phyloP scores from a whole-genome alignment of 2,888 invertebrate genomes.

The Allygus modestus region DNA sequence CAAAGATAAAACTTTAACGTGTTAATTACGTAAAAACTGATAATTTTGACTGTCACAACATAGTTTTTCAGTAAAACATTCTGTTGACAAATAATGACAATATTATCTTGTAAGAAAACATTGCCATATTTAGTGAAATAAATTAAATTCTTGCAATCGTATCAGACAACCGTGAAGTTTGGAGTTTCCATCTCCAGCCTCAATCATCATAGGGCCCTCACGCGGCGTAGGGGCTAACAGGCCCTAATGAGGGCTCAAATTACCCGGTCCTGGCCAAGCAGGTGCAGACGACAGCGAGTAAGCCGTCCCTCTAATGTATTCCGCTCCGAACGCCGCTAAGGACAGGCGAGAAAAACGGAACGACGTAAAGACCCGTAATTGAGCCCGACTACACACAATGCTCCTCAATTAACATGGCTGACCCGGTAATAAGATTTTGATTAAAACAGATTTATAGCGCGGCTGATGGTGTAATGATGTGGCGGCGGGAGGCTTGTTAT shows the following conservation, averaged over 20 bases:
- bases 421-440: conserved; percentile 31
- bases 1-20: no score
- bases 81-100: no score
- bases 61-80: no score
- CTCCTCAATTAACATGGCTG: conserved; percentile 12
- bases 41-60: no score
- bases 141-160: no score
- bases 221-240: no score
- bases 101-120: no score
- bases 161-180: no score
- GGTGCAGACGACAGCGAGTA: neutral
- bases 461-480: conserved; percentile 8
- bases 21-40: no score
- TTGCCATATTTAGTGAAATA: no score
- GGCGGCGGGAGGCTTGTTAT: conserved; percentile 4
- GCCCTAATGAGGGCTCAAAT: conserved; percentile 14
- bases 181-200: no score
- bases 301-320: conserved; percentile 23
- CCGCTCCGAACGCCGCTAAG: conserved; percentile 8
- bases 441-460: conserved; percentile 13
- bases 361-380: conserved; percentile 20
- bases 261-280: conserved; percentile 8
- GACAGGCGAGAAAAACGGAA: conserved; percentile 27
- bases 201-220: no score
- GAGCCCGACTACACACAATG: conserved; percentile 19